Evolutionary conservation across 2,888 invertebrate genomes (phyloP).

Genomic region (Nebria salina): DNA sequence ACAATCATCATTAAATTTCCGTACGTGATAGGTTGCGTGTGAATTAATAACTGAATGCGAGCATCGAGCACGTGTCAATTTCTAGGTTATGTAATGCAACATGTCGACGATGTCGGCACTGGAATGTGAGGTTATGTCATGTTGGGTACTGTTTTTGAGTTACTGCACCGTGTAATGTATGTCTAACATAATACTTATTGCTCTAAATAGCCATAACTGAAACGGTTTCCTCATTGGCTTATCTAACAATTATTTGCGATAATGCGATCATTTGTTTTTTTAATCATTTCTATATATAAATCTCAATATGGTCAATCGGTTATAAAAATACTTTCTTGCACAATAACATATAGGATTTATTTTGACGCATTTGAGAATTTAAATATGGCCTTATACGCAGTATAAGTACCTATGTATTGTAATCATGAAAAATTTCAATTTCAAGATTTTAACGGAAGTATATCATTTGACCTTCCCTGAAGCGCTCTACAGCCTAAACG

Average conservation of each 20-base stretch:
- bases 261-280: no score
- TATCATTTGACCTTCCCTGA: no score
- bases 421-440: no score
- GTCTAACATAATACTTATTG: not conserved
- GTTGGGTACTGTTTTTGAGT: not conserved
- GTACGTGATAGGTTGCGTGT: not conserved
- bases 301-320: no score
- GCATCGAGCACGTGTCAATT: not conserved
- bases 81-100: not conserved
- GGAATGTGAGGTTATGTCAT: not conserved
- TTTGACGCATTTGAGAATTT: no score
- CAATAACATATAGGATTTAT: no score
- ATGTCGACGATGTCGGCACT: not conserved
- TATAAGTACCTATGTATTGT: no score
- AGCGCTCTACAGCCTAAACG: no score
- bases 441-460: no score
- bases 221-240: not conserved
- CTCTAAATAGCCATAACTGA: not conserved
- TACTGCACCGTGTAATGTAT: not conserved
- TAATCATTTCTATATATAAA: no score
- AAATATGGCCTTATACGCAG: no score
- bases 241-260: not conserved
- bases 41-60: not conserved
- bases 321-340: no score
- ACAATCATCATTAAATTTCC: not conserved